Conservation (phyloP, 2,797 vertebrate genomes). For the Alauda arvensis region DNA sequence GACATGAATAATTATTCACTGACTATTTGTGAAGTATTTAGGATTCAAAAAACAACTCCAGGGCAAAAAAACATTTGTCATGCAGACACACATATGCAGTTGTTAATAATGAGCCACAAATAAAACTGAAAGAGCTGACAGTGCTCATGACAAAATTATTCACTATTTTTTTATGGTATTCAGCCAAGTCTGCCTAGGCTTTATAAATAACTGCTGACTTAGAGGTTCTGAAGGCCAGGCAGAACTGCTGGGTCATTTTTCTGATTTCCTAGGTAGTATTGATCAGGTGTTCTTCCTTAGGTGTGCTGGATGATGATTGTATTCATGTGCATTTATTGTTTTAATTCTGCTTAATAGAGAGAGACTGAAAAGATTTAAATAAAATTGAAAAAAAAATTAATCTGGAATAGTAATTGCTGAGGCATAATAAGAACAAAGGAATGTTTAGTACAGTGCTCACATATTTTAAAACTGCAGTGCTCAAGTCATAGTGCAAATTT, state of each 20-base stretch:
- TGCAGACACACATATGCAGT: neutral
- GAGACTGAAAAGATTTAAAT: neutral
- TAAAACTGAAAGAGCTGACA: neutral
- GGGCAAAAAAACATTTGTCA: neutral
- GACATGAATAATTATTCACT: neutral
- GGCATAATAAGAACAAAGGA: neutral
- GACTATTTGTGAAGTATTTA: neutral
- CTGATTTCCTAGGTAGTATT: neutral
- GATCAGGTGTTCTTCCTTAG: neutral
- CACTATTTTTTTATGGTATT: neutral
- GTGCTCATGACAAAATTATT: neutral
- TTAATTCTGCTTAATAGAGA: neutral
- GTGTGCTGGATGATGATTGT: neutral
- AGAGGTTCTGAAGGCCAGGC: neutral
- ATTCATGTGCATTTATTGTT: neutral
- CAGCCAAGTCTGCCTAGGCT: neutral
- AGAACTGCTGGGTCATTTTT: neutral
- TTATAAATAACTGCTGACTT: neutral
- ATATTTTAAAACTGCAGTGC: neutral
- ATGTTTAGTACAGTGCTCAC: neutral
- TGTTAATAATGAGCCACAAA: conserved; percentile 1
- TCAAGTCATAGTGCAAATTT: neutral
- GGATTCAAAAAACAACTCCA: conserved; percentile 9
- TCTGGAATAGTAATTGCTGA: neutral
- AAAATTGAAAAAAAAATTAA: neutral